phyloP scores from a whole-genome alignment of 2,888 invertebrate species.

The Gymnoscelis rufifasciata region DNA sequence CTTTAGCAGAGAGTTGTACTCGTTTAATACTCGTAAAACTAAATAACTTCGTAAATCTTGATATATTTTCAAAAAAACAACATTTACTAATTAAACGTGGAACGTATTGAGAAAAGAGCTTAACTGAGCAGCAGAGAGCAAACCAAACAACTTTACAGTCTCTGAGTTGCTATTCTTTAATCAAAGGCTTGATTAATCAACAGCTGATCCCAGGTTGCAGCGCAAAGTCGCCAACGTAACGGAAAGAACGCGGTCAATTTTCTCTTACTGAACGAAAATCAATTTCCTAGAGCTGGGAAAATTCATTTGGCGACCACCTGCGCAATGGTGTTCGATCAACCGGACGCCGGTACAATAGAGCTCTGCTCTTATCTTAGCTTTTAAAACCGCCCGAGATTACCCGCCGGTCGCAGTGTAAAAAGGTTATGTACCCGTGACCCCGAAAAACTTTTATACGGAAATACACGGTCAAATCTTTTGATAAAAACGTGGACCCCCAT shows the following conservation, averaged over 20 bases:
- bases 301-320: conserved; percentile 62
- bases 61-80: too few relatives aligned
- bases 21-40: too few relatives aligned
- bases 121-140: too few relatives aligned
- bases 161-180: neutral
- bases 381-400: conserved; percentile 45
- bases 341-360: conserved; percentile 46
- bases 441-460: conserved; percentile 31
- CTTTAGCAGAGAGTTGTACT: too few relatives aligned
- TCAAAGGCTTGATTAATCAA: conserved; percentile 31
- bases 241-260: conserved; percentile 42
- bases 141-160: too few relatives aligned
- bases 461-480: conserved; percentile 31
- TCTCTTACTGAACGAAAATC: conserved; percentile 52
- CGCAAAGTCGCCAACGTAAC: conserved; percentile 33
- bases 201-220: conserved; percentile 25
- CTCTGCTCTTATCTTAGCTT: conserved; percentile 46
- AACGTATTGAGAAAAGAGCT: too few relatives aligned
- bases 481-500: conserved; percentile 31
- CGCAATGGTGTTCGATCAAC: conserved; percentile 52
- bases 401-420: conserved; percentile 30
- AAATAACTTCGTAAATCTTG: too few relatives aligned
- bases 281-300: conserved; percentile 53
- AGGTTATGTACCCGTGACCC: conserved; percentile 26
- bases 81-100: too few relatives aligned